Base-by-base conservation (phyloP, 2,888 invertebrate species). In the Pteria penguin region DNA sequence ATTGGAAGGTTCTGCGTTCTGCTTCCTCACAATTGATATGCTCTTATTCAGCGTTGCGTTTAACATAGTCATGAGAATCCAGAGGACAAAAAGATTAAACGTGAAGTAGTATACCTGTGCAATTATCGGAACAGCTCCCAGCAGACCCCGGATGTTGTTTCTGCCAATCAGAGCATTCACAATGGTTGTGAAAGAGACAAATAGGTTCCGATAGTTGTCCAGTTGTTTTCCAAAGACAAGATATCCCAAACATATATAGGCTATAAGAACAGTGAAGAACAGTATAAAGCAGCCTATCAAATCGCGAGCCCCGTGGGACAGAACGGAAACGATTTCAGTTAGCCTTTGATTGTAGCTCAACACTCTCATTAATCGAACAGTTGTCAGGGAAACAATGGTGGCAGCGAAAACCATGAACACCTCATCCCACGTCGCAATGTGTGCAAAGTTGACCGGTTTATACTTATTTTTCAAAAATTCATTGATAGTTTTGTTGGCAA, bases 51-150 rank as follows among this genome's bases (percentile, higher is more conserved):
- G 78, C n/a, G 87, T 81, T 11, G 86, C 83, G 62, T 85, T 76
- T 54, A 87, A 83, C 82, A 86, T 86, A 4, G 85, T 87, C 69
- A 86, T 76, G 5, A 88, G 80, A 62, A 86, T 76, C 75, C 87
- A 87, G 8, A 87, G 82, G 27, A 86, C 82, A 31, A 84, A 83
- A 61, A 86, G 78, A 18, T 86, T 80, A 66, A 85, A 85, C 0
- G 82, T 63, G 66, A 83, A 74, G 72, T 87, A 87, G 73, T 86
- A 88, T n/a, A 87, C 76, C 60, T 83, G 82, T n/a, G 84, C 83
- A 58, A 85, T 69, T 1, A 82, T 52, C 2, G 82, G 83, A 24
- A 74, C 72, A 1, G 77, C 78, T 18, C 67, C 63, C 26, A 82
- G 81, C 27, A 85, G 75, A 52, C 84, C 81, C 1, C 73, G 80